These are phyloP conservation scores for Platanista minor DNA, from an alignment of 2,113 vertebrate species.

Conservation along the genomic window DNA sequence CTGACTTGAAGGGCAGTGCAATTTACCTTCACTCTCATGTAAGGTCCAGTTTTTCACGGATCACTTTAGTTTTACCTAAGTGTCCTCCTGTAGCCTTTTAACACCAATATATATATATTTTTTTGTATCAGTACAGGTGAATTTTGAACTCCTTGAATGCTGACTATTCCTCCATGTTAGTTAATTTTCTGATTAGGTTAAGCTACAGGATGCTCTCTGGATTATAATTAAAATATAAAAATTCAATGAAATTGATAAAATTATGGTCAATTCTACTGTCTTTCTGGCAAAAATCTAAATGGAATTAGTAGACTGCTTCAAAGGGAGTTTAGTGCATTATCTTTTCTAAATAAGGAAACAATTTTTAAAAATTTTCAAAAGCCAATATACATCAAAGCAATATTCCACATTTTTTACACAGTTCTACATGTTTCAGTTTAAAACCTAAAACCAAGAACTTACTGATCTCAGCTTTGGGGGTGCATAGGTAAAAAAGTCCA, in stretches of 20 bases:
- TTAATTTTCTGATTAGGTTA: conserved; percentile 24
- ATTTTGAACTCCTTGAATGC: conserved; percentile 26
- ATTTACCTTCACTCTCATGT: background rate
- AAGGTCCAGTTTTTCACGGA: conserved; percentile 28
- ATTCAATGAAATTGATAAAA: conserved; percentile 11
- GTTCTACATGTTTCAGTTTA: background rate
- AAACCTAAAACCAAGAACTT: conserved; percentile 73
- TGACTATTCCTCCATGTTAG: background rate
- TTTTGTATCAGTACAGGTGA: background rate
- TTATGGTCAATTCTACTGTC: background rate
- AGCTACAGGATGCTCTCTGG: background rate
- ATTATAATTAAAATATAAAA: conserved; percentile 37
- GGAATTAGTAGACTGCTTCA: background rate
- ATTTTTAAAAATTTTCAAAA: background rate
- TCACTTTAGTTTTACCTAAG: conserved; percentile 25
- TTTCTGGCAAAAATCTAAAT: background rate
- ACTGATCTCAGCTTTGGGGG: conserved; percentile 90
- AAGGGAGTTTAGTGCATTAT: background rate
- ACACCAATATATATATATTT: no score
- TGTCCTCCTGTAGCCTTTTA: background rate
- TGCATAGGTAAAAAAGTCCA: conserved; percentile 91
- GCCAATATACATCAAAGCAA: background rate
- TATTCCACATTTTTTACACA: background rate
- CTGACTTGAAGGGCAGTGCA: background rate
- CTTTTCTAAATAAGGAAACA: background rate